Percentiles rank a stretch among this genome's conserved stretches.
These are phyloP conservation scores for Isurus oxyrinchus DNA, from an alignment of 2,113 vertebrate genomes.

Conservation along the genomic window DNA sequence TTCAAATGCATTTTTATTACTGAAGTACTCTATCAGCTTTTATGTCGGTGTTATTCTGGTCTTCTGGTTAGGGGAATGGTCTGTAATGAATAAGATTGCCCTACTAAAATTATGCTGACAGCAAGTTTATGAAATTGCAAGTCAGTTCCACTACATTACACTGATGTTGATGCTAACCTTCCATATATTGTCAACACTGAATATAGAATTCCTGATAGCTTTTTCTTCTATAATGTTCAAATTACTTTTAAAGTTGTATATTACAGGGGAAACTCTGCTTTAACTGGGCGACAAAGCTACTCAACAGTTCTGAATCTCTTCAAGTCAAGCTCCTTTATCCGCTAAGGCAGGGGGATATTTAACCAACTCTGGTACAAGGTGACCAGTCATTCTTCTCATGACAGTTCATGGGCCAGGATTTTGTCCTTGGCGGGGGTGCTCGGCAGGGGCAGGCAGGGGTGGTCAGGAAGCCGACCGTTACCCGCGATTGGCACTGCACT, in stretches of 20 bases:
- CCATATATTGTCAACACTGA: not conserved
- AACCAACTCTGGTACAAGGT: not conserved
- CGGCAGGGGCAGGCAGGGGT: too few relatives aligned
- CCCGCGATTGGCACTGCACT: too few relatives aligned
- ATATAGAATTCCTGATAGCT: not conserved
- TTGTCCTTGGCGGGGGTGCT: too few relatives aligned
- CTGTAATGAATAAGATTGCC: constrained; percentile 5
- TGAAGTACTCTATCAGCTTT: not conserved
- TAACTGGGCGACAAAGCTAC: not conserved
- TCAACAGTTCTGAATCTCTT: not conserved
- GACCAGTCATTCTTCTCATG: not conserved
- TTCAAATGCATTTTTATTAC: constrained; percentile 8
- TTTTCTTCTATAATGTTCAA: not conserved
- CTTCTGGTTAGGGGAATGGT: constrained; percentile 11
- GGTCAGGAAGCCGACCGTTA: too few relatives aligned
- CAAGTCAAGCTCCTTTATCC: not conserved
- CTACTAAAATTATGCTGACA: constrained; percentile 15
- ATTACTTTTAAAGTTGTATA: not conserved
- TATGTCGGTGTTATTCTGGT: not conserved
- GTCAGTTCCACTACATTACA: constrained; percentile 13
- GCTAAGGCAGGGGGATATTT: not conserved
- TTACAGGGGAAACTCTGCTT: not conserved
- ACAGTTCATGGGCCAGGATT: not conserved
- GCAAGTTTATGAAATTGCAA: constrained; percentile 10
- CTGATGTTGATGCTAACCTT: not conserved